phyloP scores from a whole-genome alignment of 1,140 invertebrate species.

The Lepidurus apus region DNA sequence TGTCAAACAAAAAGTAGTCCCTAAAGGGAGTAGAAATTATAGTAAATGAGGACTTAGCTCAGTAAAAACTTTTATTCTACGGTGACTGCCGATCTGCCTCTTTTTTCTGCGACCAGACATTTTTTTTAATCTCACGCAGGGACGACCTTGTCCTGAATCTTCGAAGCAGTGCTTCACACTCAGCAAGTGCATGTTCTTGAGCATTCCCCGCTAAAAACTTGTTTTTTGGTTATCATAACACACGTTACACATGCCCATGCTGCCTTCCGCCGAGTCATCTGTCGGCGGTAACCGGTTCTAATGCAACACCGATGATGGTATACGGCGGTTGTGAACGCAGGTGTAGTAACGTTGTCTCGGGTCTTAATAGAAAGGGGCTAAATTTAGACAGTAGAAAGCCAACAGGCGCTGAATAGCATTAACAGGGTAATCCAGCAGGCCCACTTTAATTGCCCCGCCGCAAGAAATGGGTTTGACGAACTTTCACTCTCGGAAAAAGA shows the following conservation, averaged over 20 bases:
- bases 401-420: too few species aligned
- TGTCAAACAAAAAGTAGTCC: too few species aligned
- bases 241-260: not conserved
- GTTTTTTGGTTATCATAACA: not conserved
- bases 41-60: too few species aligned
- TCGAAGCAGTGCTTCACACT: not conserved
- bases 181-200: not conserved
- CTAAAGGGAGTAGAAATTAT: too few species aligned
- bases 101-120: not conserved
- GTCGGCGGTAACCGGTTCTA: too few species aligned
- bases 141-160: not conserved
- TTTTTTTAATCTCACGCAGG: not conserved
- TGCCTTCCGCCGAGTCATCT: not conserved
- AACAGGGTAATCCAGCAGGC: too few species aligned
- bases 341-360: too few species aligned
- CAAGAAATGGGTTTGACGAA: constrained; percentile 15
- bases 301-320: too few species aligned
- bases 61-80: not conserved
- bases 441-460: not conserved
- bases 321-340: too few species aligned
- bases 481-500: not conserved
- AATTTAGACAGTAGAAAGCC: too few species aligned
- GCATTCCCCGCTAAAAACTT: not conserved
- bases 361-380: too few species aligned
- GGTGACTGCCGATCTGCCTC: not conserved